Conservation (phyloP, 2,888 invertebrate species). For the Leptothorax acervorum region DNA sequence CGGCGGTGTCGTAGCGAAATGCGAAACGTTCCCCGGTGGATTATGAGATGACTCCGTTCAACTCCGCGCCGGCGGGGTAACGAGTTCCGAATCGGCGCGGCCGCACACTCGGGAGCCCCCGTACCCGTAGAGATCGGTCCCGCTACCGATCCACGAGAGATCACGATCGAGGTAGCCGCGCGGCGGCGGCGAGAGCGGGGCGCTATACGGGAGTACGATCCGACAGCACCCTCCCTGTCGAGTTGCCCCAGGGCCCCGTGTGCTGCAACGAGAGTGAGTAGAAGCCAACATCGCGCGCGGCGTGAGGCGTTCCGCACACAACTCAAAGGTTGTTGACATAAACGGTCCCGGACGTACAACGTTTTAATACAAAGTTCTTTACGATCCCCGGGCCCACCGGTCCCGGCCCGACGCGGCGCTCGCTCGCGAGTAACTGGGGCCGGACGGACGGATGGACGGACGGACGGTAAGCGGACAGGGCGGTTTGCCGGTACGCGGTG, state of each 20-base stretch:
- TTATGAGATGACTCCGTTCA: neutral
- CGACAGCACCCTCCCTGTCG: slow-evolving; percentile 66
- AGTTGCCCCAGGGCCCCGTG: slow-evolving; percentile 69
- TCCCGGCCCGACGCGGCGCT: slow-evolving; percentile 38
- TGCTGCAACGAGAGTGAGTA: slow-evolving; percentile 64
- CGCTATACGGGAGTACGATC: slow-evolving; percentile 62
- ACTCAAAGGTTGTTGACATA: slow-evolving; percentile 81
- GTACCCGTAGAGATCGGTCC: slow-evolving; percentile 42
- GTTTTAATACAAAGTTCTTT: slow-evolving; percentile 82
- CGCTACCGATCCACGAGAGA: slow-evolving; percentile 59
- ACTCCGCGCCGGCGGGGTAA: slow-evolving; percentile 13
- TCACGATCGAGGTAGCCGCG: slow-evolving; percentile 57
- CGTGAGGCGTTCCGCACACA: slow-evolving; percentile 77
- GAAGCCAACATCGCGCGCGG: slow-evolving; percentile 66
- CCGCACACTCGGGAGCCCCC: slow-evolving; percentile 7
- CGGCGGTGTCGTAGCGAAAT: neutral
- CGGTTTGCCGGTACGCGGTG: slow-evolving; percentile 66
- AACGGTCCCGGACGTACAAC: slow-evolving; percentile 77
- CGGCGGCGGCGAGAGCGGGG: slow-evolving; percentile 37
- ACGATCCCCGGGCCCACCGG: slow-evolving; percentile 71
- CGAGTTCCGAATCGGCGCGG: slow-evolving; percentile 45
- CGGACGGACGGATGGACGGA: slow-evolving; percentile 46
- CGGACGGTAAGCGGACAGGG: slow-evolving; percentile 58
- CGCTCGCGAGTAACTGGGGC: slow-evolving; percentile 58
- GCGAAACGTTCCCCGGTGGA: neutral